Base-by-base conservation (phyloP, 1,140 invertebrate genomes). In the Brachionus rotundiformis region DNA sequence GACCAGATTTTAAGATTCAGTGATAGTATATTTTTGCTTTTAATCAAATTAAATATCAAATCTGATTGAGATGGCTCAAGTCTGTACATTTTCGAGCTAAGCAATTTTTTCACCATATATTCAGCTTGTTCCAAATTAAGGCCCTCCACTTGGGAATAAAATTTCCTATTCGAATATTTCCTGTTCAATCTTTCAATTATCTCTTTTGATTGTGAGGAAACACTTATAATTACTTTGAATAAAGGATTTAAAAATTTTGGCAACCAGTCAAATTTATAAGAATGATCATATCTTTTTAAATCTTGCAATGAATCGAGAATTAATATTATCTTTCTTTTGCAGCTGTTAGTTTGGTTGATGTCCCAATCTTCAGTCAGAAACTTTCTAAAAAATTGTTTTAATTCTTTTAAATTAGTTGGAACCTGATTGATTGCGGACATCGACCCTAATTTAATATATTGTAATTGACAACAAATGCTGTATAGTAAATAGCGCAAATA, bases 381-480 rank as follows among this genome's bases (percentile, higher is more conserved):
- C 29, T 54, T 59, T 59, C 25, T 79, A 31, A 79, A 79, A 19
- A 36, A 79, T 3, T 10, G 6, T 25, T 79, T 79, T 1, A 79
- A 19, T 10, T 54, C 47, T 25, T 59, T 63, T 59, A 79, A 63
- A 23, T 79, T 39, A 13, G 49, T 59, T 0, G 76, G 76, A 36
- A 79, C 76, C 11, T 44, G 23, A 25, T 73, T 41, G 6, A 73
- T 73, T 27, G 19, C 7, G 19, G 6, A 3, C 25, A 73, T 3
- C 23, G 47, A 59, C 1, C 47, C 47, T 59, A 29, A 59, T 79
- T 79, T 79, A 8, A 79, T 63, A 33, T 79, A 79, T 36, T 79
- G 47, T 39, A 79, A 63, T 27, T 79, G 76, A 79, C 29, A 63
- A n/a, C 76, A 79, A 27, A 79, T 63, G 31, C 76, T 79, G 19